These are phyloP conservation scores for Ceratosolen solmsi DNA, from an alignment of 1,140 invertebrate genomes.

Conservation along the genomic window DNA sequence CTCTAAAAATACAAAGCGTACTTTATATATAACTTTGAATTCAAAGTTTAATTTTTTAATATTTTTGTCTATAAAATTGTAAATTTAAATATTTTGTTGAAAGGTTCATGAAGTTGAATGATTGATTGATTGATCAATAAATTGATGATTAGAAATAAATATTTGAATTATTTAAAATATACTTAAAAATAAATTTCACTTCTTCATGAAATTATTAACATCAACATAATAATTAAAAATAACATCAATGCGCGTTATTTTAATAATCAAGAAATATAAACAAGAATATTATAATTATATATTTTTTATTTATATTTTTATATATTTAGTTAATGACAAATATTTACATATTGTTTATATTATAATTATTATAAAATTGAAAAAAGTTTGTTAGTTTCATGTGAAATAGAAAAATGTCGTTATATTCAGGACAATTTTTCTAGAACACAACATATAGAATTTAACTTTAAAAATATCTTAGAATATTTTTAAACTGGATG, in stretches of 20 bases:
- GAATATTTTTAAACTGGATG: slow-evolving; percentile 3
- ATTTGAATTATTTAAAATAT: background rate
- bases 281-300: too few species aligned
- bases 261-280: too few species aligned
- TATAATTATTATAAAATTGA: too few species aligned
- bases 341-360: too few species aligned
- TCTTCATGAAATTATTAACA: background rate
- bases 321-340: too few species aligned
- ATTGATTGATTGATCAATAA: too few species aligned
- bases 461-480: background rate
- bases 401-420: background rate
- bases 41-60: background rate
- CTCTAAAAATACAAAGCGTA: background rate
- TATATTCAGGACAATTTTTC: background rate
- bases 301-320: too few species aligned
- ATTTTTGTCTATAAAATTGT: background rate
- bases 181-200: background rate
- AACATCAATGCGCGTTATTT: too few species aligned
- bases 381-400: too few species aligned
- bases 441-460: background rate
- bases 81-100: background rate
- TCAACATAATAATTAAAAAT: too few species aligned
- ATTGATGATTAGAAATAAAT: background rate
- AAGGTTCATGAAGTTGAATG: background rate
- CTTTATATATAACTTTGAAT: background rate